Evolutionary conservation across 1,140 invertebrate genomes (phyloP).

Genomic region (Oedothorax gibbosus): DNA sequence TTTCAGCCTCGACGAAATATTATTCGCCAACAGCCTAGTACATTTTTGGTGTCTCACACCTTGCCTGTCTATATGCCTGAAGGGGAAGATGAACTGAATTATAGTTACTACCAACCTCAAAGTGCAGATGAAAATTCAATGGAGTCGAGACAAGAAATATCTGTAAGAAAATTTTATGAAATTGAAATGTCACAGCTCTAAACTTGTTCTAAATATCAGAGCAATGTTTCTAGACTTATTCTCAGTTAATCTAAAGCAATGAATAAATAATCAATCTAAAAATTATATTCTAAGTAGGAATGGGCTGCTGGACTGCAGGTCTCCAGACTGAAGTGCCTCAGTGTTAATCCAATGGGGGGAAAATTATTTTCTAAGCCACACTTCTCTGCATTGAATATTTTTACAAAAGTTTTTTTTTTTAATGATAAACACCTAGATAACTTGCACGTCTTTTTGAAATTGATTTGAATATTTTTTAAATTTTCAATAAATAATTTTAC

Average conservation of each 20-base stretch:
- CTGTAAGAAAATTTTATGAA: slow-evolving; percentile 27
- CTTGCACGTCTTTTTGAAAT: too few relatives aligned
- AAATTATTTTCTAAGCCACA: too few relatives aligned
- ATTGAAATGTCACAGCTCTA: slow-evolving; percentile 66
- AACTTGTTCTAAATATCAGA: slow-evolving; percentile 65
- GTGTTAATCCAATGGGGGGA: too few relatives aligned
- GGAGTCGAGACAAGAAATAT: slow-evolving; percentile 24
- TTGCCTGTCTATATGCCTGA: slow-evolving; percentile 50
- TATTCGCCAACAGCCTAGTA: slow-evolving; percentile 46
- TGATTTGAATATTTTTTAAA: too few relatives aligned
- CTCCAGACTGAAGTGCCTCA: too few relatives aligned
- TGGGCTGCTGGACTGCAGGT: too few relatives aligned
- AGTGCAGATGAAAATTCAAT: slow-evolving; percentile 37
- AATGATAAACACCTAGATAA: too few relatives aligned
- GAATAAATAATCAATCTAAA: slow-evolving; percentile 53
- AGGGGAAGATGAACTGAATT: slow-evolving; percentile 25
- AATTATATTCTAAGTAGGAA: too few relatives aligned
- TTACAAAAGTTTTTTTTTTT: too few relatives aligned
- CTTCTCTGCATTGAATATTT: too few relatives aligned
- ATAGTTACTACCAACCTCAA: slow-evolving; percentile 19
- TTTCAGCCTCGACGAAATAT: slow-evolving; percentile 47
- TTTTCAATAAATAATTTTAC: too few relatives aligned
- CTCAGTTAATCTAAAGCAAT: slow-evolving; percentile 62
- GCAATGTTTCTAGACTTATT: slow-evolving; percentile 67
- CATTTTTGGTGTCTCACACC: slow-evolving; percentile 45